phyloP scores from a whole-genome alignment of 1,140 invertebrate genomes.

The Saccostrea cuccullata region DNA sequence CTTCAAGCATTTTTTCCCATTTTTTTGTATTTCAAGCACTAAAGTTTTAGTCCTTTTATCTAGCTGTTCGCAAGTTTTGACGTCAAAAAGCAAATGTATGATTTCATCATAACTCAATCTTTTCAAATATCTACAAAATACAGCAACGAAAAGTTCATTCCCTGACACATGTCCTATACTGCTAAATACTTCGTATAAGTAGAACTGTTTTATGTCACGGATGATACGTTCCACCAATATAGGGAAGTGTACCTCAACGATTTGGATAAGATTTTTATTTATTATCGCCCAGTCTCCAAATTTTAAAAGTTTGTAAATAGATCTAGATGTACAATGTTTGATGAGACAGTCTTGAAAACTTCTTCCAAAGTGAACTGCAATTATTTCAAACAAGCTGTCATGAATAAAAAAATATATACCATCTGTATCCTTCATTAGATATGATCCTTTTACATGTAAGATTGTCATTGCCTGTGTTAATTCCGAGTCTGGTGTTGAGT shows the following conservation, averaged over 20 bases:
- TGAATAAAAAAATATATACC: neutral
- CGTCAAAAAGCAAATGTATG: neutral
- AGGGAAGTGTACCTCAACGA: neutral
- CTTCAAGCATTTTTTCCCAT: neutral
- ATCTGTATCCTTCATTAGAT: neutral
- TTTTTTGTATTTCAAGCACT: neutral
- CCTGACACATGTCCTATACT: too few relatives aligned
- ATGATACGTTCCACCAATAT: neutral
- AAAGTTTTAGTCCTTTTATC: neutral
- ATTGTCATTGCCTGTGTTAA: neutral
- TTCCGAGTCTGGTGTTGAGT: neutral
- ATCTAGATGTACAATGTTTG: neutral
- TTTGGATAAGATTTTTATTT: neutral
- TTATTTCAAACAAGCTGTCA: neutral
- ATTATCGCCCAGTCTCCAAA: too few relatives aligned
- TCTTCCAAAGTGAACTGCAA: neutral
- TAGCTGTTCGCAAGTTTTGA: neutral
- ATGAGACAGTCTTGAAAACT: neutral
- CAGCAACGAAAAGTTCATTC: neutral
- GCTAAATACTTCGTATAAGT: too few relatives aligned
- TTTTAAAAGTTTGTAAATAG: neutral
- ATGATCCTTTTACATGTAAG: neutral
- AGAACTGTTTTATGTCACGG: neutral
- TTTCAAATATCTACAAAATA: neutral
- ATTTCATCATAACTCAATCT: neutral